Conservation (phyloP, 2,113 vertebrate species). For the Benitochromis conjunctus region DNA sequence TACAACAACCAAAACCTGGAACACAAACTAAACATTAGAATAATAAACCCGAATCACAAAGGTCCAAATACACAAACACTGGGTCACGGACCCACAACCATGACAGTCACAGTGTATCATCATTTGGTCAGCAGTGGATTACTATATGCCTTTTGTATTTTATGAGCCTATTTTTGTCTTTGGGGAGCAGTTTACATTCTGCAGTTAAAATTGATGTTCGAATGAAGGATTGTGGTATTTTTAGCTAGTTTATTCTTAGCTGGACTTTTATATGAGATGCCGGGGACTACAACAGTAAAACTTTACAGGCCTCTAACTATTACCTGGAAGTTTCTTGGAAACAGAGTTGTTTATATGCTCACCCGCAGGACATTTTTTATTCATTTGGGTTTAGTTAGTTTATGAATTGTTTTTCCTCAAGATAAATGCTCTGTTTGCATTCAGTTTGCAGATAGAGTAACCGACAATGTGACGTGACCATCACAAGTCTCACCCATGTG, state of each 20-base stretch:
- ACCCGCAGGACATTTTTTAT: fast-evolving
- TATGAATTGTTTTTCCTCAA: neutral
- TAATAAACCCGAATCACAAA: neutral
- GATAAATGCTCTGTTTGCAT: neutral
- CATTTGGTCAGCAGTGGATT: neutral
- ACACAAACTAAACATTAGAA: neutral
- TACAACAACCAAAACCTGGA: neutral
- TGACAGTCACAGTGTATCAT: neutral
- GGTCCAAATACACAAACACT: neutral
- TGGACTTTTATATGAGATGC: neutral
- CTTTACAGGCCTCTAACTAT: neutral
- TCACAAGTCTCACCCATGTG: neutral
- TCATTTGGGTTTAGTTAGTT: neutral
- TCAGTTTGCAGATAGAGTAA: neutral
- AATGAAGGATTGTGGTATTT: neutral
- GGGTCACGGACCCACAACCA: neutral
- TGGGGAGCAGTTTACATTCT: neutral
- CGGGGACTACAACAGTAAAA: neutral
- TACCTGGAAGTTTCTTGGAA: neutral
- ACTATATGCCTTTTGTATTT: neutral
- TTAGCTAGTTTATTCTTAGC: neutral
- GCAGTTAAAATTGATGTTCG: neutral
- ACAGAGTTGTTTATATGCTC: neutral
- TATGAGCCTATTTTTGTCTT: neutral
- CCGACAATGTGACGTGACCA: neutral